Conservation (phyloP, 2,797 vertebrate genomes). For the Neoniphon sammara region DNA sequence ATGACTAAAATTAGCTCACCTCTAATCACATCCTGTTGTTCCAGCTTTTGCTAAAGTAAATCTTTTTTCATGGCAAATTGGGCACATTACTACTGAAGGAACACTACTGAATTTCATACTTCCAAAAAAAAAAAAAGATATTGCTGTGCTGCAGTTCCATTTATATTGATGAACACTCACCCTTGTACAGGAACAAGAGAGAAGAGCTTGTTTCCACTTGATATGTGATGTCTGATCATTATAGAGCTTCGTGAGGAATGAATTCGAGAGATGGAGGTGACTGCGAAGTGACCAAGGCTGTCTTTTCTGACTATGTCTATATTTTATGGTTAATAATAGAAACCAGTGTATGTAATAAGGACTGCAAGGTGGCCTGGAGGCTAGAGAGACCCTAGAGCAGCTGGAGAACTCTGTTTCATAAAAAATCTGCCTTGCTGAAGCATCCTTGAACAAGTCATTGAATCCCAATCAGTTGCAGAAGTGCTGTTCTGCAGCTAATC, state of each 20-base stretch:
- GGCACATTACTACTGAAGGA: too few relatives aligned
- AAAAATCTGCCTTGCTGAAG: too few relatives aligned
- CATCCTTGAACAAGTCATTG: too few relatives aligned
- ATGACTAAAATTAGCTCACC: slow-evolving; percentile 28
- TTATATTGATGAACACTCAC: not conserved
- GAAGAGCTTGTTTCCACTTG: not conserved
- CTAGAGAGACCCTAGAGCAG: too few relatives aligned
- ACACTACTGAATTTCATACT: not conserved
- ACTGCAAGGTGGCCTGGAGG: too few relatives aligned
- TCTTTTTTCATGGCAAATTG: not conserved
- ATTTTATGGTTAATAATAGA: not conserved
- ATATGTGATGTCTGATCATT: not conserved
- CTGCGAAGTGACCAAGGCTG: not conserved
- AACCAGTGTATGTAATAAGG: too few relatives aligned
- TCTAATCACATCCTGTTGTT: not conserved
- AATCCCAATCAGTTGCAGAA: too few relatives aligned
- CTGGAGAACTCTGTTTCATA: too few relatives aligned
- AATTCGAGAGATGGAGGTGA: not conserved
- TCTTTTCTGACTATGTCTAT: not conserved
- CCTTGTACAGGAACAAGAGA: not conserved
- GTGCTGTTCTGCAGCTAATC: too few relatives aligned
- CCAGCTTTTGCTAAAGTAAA: not conserved
- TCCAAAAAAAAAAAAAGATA: not conserved
- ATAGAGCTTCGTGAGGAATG: not conserved
- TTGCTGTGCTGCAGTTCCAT: not conserved